phyloP scores from a whole-genome alignment of 2,797 vertebrate species.

The Balearica regulorum region DNA sequence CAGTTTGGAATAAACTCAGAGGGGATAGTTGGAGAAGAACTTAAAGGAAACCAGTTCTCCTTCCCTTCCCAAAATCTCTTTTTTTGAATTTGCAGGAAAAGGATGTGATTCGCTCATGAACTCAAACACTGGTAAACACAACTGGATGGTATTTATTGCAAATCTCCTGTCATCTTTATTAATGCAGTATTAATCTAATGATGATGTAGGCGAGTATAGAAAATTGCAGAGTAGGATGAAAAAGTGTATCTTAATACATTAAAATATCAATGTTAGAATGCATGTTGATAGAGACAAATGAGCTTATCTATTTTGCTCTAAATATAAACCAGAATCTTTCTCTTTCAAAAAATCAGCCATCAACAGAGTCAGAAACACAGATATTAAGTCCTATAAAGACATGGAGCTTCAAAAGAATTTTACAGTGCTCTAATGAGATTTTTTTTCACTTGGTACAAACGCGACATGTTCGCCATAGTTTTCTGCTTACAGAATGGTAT shows the following conservation, averaged over 20 bases:
- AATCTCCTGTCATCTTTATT: background rate
- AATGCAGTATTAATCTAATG: background rate
- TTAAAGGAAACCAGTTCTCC: background rate
- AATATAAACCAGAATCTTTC: background rate
- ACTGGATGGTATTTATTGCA: background rate
- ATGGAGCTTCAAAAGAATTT: background rate
- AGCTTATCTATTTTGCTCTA: background rate
- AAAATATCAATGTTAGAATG: background rate
- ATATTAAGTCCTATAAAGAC: background rate
- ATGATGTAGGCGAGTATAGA: background rate
- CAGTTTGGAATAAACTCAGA: background rate
- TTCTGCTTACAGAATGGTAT: background rate
- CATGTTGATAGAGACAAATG: background rate
- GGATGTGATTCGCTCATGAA: background rate
- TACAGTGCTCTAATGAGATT: background rate
- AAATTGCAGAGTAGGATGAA: background rate
- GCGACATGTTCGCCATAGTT: background rate
- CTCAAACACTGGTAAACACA: background rate
- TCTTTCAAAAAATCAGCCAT: background rate
- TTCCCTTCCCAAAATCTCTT: background rate
- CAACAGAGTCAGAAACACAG: background rate
- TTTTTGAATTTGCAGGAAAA: background rate
- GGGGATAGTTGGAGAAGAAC: background rate
- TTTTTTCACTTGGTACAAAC: background rate
- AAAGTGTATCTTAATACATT: background rate